These are phyloP conservation scores for Peromyscus melanophrys DNA, from an alignment of 2,797 vertebrate genomes.

Conservation along the genomic window DNA sequence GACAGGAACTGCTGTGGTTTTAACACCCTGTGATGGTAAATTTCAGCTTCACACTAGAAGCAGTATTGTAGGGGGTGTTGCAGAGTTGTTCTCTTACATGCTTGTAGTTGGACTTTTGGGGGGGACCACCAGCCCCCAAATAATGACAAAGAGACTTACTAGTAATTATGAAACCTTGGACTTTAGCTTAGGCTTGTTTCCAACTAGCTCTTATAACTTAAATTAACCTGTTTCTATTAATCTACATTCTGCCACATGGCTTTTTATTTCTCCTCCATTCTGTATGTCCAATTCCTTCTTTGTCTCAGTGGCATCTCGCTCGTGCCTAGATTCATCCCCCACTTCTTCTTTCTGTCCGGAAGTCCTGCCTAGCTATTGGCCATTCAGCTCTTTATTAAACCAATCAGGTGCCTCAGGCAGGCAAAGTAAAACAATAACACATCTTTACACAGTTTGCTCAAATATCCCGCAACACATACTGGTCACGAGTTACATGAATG, in stretches of 20 bases:
- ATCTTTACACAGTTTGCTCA: not conserved
- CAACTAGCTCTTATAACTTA: not conserved
- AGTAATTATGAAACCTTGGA: not conserved
- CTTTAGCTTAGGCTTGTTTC: not conserved
- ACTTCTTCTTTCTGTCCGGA: not conserved
- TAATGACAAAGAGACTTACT: not conserved
- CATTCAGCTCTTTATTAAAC: not conserved
- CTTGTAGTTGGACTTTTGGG: not conserved
- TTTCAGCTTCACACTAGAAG: constrained; percentile 29
- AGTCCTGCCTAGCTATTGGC: not conserved
- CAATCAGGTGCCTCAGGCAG: not conserved
- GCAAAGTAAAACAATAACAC: not conserved
- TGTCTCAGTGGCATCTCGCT: not conserved
- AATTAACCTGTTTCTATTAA: not conserved
- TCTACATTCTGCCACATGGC: not conserved
- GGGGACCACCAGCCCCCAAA: not conserved
- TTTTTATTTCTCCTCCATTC: not conserved
- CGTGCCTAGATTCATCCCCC: not conserved
- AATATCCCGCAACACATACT: not conserved
- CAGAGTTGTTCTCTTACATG: not conserved
- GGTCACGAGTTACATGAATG: not conserved
- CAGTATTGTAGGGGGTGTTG: not conserved
- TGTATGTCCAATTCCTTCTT: not conserved
- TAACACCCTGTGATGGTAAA: not conserved
- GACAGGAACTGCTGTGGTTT: constrained; percentile 13